These are phyloP conservation scores for Anastrepha obliqua DNA, from an alignment of 1,140 invertebrate species.

Conservation along the genomic window DNA sequence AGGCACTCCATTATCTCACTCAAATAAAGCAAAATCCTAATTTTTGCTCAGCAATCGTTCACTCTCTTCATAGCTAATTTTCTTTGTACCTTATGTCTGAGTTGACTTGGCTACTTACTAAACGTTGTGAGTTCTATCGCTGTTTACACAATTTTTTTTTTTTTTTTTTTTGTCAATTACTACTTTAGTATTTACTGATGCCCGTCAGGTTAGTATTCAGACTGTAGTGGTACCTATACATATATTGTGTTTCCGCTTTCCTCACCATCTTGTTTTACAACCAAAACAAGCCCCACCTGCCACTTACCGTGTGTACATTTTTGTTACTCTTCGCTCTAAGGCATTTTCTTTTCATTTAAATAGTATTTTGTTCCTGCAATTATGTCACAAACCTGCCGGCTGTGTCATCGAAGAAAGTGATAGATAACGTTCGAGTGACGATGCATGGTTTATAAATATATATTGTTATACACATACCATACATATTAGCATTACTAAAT, in stretches of 20 bases:
- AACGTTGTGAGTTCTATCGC: background rate
- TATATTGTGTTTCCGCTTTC: background rate
- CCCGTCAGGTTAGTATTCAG: background rate
- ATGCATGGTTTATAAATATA: background rate
- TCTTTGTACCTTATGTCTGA: too few species aligned
- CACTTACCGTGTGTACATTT: background rate
- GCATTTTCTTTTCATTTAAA: background rate
- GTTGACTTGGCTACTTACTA: too few species aligned
- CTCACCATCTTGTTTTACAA: background rate
- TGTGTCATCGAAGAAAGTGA: conserved; percentile 9
- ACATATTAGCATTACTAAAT: background rate
- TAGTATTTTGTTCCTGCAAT: background rate
- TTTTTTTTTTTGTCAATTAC: background rate
- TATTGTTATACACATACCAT: background rate
- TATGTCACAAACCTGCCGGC: conserved; percentile 18
- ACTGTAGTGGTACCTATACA: background rate
- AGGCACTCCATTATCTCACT: background rate
- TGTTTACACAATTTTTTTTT: background rate
- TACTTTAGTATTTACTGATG: background rate
- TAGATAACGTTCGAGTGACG: background rate
- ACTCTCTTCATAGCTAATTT: too few species aligned
- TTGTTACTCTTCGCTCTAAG: background rate
- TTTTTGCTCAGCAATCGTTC: background rate
- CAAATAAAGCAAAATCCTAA: background rate
- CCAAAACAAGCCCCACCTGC: conserved; percentile 5